Percentiles rank a stretch among this genome's conserved stretches.
Conservation (phyloP, 2,797 vertebrate species). For the Tapirus indicus region DNA sequence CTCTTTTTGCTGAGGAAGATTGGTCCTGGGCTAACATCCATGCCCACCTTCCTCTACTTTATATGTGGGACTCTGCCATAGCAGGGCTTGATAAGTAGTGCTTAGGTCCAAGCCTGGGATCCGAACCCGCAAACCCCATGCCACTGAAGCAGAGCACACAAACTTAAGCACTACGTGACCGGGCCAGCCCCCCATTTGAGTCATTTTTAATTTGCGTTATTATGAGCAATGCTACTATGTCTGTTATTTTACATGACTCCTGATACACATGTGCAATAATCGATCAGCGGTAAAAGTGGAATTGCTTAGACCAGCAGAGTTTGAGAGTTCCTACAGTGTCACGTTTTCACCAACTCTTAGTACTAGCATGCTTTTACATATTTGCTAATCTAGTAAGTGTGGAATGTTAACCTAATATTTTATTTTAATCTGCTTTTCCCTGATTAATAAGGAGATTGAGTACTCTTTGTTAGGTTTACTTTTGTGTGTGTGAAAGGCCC, state of each 20-base stretch:
- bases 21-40: too few species aligned
- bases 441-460: neutral
- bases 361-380: neutral
- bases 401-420: neutral
- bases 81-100: too few species aligned
- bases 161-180: too few species aligned
- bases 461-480: neutral
- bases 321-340: neutral
- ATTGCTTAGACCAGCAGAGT: neutral
- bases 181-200: too few species aligned
- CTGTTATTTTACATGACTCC: neutral
- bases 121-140: too few species aligned
- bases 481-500: neutral
- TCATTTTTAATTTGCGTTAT: constrained; percentile 23
- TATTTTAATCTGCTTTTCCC: neutral
- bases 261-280: neutral
- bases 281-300: neutral
- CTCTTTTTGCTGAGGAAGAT: too few species aligned
- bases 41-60: too few species aligned
- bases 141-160: too few species aligned
- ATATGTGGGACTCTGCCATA: too few species aligned
- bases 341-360: neutral
- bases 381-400: neutral
- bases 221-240: neutral
- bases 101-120: too few species aligned